Evolutionary conservation across 53 echinoderm and acorn worm genomes (phyloP).

Genomic region (Astropecten irregularis): DNA sequence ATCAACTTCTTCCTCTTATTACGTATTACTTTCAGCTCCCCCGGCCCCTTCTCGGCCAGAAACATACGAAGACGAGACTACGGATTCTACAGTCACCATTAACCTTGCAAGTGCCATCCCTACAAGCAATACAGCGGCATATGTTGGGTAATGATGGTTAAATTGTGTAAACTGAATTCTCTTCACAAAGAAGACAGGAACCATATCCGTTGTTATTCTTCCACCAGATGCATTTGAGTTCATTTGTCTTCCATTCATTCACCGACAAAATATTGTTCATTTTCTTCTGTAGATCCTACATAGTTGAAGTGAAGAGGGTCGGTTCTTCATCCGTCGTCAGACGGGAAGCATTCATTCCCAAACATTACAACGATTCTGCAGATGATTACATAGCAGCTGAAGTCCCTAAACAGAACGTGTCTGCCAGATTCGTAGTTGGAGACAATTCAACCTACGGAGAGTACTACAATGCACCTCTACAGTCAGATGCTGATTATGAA

Average conservation of each 20-base stretch:
- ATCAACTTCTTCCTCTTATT: background rate
- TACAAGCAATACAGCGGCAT: too few relatives aligned
- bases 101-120: background rate
- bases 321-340: background rate
- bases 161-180: too few relatives aligned
- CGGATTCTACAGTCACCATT: background rate
- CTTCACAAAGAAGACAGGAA: too few relatives aligned
- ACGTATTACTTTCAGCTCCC: too few relatives aligned
- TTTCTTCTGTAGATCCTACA: slow-evolving; percentile 1
- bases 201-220: too few relatives aligned
- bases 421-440: slow-evolving; percentile 12
- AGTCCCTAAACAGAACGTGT: too few relatives aligned
- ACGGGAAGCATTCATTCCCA: background rate
- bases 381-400: background rate
- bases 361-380: background rate
- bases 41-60: background rate
- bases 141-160: background rate
- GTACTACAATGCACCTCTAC: slow-evolving; percentile 29
- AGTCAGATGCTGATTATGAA: background rate
- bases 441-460: background rate
- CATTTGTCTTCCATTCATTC: too few relatives aligned
- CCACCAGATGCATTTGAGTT: too few relatives aligned
- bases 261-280: background rate
- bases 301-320: background rate
- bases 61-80: background rate